These are phyloP conservation scores for Mythimna impura DNA, from an alignment of 2,888 invertebrate genomes.

Conservation along the genomic window DNA sequence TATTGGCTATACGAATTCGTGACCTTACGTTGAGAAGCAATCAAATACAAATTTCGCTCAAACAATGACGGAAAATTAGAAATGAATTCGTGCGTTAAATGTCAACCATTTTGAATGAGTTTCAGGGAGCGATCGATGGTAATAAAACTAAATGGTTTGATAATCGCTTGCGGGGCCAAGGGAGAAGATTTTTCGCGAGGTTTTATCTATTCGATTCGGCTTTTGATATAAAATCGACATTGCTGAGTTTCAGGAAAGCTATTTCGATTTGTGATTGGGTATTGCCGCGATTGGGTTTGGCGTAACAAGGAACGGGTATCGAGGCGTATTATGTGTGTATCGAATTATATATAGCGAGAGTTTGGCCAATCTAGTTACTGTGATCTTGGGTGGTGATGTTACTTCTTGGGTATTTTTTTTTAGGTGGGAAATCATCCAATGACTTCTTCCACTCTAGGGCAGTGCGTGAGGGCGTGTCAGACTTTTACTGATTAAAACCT, in stretches of 20 bases:
- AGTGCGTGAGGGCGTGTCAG: no score
- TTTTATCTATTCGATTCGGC: constrained; percentile 64
- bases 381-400: not conserved
- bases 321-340: constrained; percentile 45
- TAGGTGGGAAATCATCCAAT: no score
- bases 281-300: constrained; percentile 60
- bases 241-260: constrained; percentile 66
- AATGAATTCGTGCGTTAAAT: constrained; percentile 83
- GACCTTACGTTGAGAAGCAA: constrained; percentile 70
- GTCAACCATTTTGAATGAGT: constrained; percentile 71
- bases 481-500: no score
- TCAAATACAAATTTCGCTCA: constrained; percentile 83
- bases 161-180: constrained; percentile 66
- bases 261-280: constrained; percentile 65
- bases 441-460: no score
- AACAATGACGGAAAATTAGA: constrained; percentile 86
- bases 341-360: constrained; percentile 50
- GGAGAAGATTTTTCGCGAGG: constrained; percentile 61
- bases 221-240: constrained; percentile 68
- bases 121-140: constrained; percentile 67
- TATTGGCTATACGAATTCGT: constrained; percentile 52
- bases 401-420: no score
- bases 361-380: constrained; percentile 39
- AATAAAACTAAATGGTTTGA: constrained; percentile 72
- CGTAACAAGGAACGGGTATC: constrained; percentile 56